These are phyloP conservation scores for Apis laboriosa DNA, from an alignment of 1,140 invertebrate species.

Conservation along the genomic window DNA sequence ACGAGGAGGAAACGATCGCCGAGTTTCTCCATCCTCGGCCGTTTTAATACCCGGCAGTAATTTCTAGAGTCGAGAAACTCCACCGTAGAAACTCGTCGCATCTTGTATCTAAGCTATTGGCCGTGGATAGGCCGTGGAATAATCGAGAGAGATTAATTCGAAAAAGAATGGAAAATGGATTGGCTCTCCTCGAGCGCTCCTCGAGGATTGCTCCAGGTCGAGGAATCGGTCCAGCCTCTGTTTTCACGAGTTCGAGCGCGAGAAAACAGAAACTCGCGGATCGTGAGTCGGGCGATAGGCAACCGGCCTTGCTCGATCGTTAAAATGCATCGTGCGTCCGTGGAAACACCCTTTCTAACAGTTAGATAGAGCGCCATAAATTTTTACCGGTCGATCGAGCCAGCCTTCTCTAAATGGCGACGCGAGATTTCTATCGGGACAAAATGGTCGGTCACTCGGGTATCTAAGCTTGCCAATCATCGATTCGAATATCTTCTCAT, in stretches of 20 bases:
- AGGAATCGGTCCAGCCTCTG: background rate
- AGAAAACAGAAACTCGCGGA: conserved; percentile 18
- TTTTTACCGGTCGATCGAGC: conserved; percentile 53
- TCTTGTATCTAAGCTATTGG: background rate
- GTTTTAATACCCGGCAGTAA: background rate
- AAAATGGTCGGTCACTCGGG: conserved; percentile 57
- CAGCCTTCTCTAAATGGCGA: conserved; percentile 66
- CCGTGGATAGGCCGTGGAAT: background rate
- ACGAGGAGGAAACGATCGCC: background rate
- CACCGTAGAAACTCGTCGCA: conserved; percentile 13
- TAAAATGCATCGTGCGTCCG: conserved; percentile 60
- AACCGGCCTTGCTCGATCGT: conserved; percentile 31
- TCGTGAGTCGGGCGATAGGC: conserved; percentile 6
- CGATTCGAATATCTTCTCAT: conserved; percentile 49
- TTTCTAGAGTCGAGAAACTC: conserved; percentile 40
- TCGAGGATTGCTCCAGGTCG: background rate
- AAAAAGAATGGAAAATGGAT: conserved; percentile 8
- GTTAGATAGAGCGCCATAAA: conserved; percentile 55
- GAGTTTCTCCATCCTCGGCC: conserved; percentile 1
- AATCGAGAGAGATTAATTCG: conserved; percentile 16
- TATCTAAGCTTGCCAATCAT: conserved; percentile 63
- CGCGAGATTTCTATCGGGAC: conserved; percentile 68
- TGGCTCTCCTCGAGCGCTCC: too few species aligned
- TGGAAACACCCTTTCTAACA: conserved; percentile 60
- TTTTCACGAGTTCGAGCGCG: conserved; percentile 12